Percentiles rank a stretch among this genome's conserved stretches.
phyloP scores from a whole-genome alignment of 2,888 invertebrate species.

The Unio pictorum region DNA sequence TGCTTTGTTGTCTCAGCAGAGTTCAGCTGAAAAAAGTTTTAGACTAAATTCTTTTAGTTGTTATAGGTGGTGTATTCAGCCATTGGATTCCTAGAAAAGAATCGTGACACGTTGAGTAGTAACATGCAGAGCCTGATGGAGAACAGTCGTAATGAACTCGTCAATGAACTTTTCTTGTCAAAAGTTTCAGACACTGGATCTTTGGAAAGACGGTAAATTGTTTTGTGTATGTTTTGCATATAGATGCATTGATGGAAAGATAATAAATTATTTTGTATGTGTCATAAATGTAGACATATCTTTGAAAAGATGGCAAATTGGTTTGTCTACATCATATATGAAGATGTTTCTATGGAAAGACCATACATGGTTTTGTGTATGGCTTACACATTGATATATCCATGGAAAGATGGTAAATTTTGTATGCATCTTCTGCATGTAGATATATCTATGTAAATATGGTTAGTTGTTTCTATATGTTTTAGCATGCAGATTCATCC shows the following conservation, averaged over 20 bases:
- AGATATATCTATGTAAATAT: slow-evolving; percentile 4
- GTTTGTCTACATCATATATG: too few relatives aligned
- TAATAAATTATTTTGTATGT: background rate
- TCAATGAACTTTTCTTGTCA: slow-evolving; percentile 57
- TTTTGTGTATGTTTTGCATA: background rate
- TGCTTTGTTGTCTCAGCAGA: background rate
- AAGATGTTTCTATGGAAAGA: too few relatives aligned
- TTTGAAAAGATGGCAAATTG: too few relatives aligned
- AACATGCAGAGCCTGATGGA: slow-evolving; percentile 57
- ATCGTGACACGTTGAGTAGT: slow-evolving; percentile 56
- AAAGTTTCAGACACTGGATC: slow-evolving; percentile 53
- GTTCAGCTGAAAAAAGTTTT: too few relatives aligned
- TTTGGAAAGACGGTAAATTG: slow-evolving; percentile 26
- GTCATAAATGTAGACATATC: too few relatives aligned
- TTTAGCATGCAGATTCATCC: too few relatives aligned
- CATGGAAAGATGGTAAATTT: slow-evolving; percentile 5
- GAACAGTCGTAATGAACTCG: slow-evolving; percentile 53
- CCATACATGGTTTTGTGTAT: too few relatives aligned
- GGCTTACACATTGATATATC: background rate
- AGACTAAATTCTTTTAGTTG: too few relatives aligned
- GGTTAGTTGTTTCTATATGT: background rate
- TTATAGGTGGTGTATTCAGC: slow-evolving; percentile 77
- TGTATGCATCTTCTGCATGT: too few relatives aligned
- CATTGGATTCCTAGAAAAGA: slow-evolving; percentile 60
- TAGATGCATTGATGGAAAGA: background rate